Evolutionary conservation across 2,888 invertebrate genomes (phyloP).

Genomic region (Dorcus hopei): DNA sequence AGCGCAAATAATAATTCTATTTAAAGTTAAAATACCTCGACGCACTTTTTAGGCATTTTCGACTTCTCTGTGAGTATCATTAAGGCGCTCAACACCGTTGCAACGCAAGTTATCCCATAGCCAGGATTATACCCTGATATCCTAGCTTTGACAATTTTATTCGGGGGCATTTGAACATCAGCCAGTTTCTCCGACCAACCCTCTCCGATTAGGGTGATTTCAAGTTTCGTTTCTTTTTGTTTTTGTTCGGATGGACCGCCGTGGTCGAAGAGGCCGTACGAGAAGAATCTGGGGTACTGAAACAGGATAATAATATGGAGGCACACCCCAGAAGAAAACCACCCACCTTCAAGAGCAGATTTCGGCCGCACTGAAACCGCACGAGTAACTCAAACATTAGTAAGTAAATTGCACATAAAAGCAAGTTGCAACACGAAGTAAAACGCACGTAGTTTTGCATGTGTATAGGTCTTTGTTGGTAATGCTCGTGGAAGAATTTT

Average conservation of each 20-base stretch:
- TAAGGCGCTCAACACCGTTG: constrained; percentile 69
- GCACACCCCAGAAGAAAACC: too few species aligned
- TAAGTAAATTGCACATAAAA: constrained; percentile 56
- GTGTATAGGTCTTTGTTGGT: constrained; percentile 74
- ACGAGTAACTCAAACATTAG: constrained; percentile 60
- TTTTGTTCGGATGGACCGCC: constrained; percentile 62
- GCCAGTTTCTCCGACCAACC: constrained; percentile 72
- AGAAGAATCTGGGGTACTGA: constrained; percentile 55
- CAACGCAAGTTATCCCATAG: constrained; percentile 77
- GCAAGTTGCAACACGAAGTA: constrained; percentile 52
- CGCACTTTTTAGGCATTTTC: constrained; percentile 72
- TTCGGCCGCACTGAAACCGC: constrained; percentile 59
- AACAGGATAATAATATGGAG: not conserved
- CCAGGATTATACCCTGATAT: constrained; percentile 71
- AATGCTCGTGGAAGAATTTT: constrained; percentile 64
- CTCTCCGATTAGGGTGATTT: constrained; percentile 67
- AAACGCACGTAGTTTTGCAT: constrained; percentile 63
- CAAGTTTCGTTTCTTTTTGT: constrained; percentile 62
- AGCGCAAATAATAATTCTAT: constrained; percentile 11
- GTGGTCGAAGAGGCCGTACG: constrained; percentile 65
- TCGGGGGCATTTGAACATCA: constrained; percentile 59
- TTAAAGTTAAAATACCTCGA: constrained; percentile 16
- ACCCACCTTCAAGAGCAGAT: constrained; percentile 61
- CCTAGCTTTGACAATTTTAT: constrained; percentile 62
- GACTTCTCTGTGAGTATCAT: constrained; percentile 71